Base-by-base conservation (phyloP, 2,113 vertebrate species). In the Callocephalon fimbriatum region DNA sequence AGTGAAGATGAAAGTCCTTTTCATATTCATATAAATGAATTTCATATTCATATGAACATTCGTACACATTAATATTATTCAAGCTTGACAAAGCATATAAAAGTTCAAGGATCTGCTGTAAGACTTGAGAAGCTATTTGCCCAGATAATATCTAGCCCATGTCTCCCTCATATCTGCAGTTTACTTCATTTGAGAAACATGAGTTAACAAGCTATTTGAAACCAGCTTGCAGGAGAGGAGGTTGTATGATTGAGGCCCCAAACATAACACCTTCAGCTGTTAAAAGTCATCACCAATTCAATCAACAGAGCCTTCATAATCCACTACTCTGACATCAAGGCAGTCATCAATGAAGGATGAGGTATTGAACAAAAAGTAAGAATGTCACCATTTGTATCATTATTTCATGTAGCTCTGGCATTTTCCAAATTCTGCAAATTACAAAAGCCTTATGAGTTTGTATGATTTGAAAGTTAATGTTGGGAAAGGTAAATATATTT, bases 21-120 rank as follows among this genome's bases (percentile, higher is more conserved):
- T 92, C 88, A 74, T 91, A 92, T 91, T 95, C 79, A 88, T 77
- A 70, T 67, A 59, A 37, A 67, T 74, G 15, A 71, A 88, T 91
- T 96, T 94, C 79, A 84, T 86, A 91, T 92, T 96, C 71, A 76
- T 66, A 48, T 79, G 91, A 96, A 96, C 92, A 93, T 90, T 88
- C 80, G 77, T 89, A 47, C 80, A 51, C 68, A 56, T 88, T 94
- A 73, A 75, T n/a, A 85, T 95, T 82, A 91, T 82, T 96, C 73
- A 87, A 87, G 40, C 81, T 93, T 75, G 70, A 89, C 37, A 89
- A 85, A 95, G 68, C 44, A 78, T 37, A 23, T 38, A n/a, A 3
- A 32, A 72, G n/a, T 90, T 77, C 87, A 91, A 91, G n/a, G 81
- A 96, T 91, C 61, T 95, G 70, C 84, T 85, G 47, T 75, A 72